These are phyloP conservation scores for Chionis minor DNA, from an alignment of 2,113 vertebrate species.

Conservation along the genomic window DNA sequence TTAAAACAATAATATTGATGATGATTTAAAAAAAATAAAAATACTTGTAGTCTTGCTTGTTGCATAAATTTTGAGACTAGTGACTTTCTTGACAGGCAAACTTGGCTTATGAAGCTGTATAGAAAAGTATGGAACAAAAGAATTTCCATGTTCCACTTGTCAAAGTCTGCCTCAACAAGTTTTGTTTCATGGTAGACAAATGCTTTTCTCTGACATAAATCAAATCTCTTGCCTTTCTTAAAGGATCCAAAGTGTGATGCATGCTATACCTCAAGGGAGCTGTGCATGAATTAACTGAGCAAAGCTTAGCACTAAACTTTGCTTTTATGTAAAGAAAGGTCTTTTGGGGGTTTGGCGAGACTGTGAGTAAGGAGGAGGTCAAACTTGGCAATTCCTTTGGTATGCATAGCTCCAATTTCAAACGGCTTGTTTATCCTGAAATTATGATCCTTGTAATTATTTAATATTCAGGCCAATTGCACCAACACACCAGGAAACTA, in stretches of 20 bases:
- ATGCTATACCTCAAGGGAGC: neutral
- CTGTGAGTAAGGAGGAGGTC: neutral
- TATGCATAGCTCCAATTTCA: conserved; percentile 30
- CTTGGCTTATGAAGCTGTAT: neutral
- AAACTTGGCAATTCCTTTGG: conserved; percentile 22
- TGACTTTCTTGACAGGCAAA: neutral
- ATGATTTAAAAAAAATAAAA: neutral
- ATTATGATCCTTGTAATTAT: conserved; percentile 49
- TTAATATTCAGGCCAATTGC: conserved; percentile 17
- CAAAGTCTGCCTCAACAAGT: conserved; percentile 25
- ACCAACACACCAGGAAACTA: conserved; percentile 22
- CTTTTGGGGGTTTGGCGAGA: neutral
- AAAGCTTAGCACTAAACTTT: neutral
- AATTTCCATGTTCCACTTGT: conserved; percentile 10
- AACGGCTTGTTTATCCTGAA: conserved; percentile 20
- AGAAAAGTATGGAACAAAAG: conserved; percentile 16
- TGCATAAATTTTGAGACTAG: neutral
- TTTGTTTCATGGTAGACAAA: neutral
- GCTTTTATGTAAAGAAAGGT: neutral
- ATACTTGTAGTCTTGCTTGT: neutral
- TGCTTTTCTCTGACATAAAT: conserved; percentile 15
- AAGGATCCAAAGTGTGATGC: neutral
- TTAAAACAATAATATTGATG: neutral
- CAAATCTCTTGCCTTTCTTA: neutral
- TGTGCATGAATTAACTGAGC: neutral